Base-by-base conservation (phyloP, 2,113 vertebrate genomes). In the Phyllostomus hastatus region DNA sequence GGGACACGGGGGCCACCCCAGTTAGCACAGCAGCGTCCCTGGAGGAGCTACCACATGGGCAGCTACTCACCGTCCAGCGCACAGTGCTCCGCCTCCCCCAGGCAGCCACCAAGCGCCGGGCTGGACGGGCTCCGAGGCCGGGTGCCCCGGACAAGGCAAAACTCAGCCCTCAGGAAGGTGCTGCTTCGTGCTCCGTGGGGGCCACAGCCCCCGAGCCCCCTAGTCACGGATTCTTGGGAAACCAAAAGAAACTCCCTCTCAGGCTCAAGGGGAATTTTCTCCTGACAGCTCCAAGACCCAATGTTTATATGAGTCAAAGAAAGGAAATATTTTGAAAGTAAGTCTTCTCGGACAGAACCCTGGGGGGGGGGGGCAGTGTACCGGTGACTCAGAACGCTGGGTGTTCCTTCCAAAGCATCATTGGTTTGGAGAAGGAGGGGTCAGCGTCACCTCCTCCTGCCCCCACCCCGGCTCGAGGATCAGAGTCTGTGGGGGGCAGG, bases 81-180 rank as follows among this genome's bases (percentile, higher is more conserved):
- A 35, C 83, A 33, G 0, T 10, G 7, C 28, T 26, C 69, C 0
- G 0, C 46, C 70, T 88, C 9, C 10, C 10, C 0, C 10, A 5
- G 1, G 3, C 11, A 3, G 15, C 48, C 80, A 11, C 1, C 1
- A 24, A 15, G 8, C 2, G 0, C 14, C 0, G 38, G 67, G 17
- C 61, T 0, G 0, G 7, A 4, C 46, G 4, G 76, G 17, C 17
- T 10, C 1, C 15, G 0, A 3, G 24, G 22, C 12, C 1, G 10
- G 52, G 7, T 28, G 4, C 16, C 28, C 87, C 54, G 0, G 0
- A 7, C 14, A 0, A 80, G 24, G 57, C 54, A 7, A 46, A 43
- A 31, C 33, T 0, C 11, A 52, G 41, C n/a, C 48, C 54, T 28
- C 0, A 24, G 33, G 54, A 59, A 33, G 76, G 22, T 1, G 67